A percentile compares a stretch with the other conserved stretches of the same genome.
phyloP scores from a whole-genome alignment of 1,140 invertebrate genomes.

The Caenorhabditis remanei region DNA sequence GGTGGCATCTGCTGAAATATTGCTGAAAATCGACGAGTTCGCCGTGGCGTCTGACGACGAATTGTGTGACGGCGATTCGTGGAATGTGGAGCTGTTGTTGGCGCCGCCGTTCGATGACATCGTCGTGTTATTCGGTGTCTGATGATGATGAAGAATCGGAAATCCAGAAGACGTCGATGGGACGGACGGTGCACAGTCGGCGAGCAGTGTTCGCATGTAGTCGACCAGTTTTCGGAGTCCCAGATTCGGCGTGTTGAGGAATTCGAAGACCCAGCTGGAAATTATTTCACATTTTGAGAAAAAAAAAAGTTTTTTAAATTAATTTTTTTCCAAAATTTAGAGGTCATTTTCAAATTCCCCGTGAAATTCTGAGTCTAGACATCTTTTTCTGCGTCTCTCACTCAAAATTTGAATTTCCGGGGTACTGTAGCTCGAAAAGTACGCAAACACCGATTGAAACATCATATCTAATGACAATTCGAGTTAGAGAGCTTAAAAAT shows the following conservation, averaged over 20 bases:
- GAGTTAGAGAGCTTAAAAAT: not conserved
- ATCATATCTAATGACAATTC: not conserved
- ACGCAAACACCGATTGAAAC: not conserved
- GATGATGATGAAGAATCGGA: not conserved
- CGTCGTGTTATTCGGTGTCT: not conserved
- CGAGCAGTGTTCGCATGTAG: slow-evolving; percentile 81
- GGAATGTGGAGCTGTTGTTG: not conserved
- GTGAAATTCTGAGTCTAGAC: not conserved
- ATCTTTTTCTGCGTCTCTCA: not conserved
- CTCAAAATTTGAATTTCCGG: not conserved
- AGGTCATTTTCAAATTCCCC: not conserved
- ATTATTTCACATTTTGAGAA: too few species aligned
- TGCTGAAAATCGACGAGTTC: not conserved
- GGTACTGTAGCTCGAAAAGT: not conserved
- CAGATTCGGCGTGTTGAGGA: slow-evolving; percentile 93
- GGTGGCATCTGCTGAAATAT: not conserved
- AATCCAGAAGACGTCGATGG: slow-evolving; percentile 43
- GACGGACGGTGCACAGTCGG: slow-evolving; percentile 54
- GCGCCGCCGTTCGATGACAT: not conserved
- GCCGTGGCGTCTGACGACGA: not conserved
- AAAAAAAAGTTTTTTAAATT: too few species aligned
- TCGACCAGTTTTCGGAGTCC: slow-evolving; percentile 95
- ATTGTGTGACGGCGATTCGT: not conserved
- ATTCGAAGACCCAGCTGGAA: slow-evolving; percentile 90
- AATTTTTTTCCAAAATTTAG: not conserved